Percentiles rank a stretch among this genome's conserved stretches.
Conservation (phyloP, 2,797 vertebrate species). For the Sebastes matsubarae region DNA sequence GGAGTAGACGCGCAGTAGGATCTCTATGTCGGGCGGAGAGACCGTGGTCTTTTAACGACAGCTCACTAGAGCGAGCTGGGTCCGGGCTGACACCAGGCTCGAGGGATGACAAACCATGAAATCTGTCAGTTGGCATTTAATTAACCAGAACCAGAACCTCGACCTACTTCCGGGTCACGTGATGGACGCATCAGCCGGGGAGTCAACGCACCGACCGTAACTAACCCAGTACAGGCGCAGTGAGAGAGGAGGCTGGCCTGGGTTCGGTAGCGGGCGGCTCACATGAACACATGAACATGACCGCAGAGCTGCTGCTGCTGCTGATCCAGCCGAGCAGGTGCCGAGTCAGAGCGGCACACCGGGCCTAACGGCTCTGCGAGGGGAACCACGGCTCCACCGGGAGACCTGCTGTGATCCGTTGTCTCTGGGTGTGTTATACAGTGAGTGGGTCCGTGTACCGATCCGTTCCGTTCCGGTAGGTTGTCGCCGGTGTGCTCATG, state of each 20-base stretch:
- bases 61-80: neutral
- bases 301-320: constrained; percentile 1
- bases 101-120: neutral
- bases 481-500: neutral
- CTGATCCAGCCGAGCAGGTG: constrained; percentile 5
- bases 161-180: constrained; percentile 20
- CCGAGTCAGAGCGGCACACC: neutral
- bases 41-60: neutral
- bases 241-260: neutral
- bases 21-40: rapidly evolving
- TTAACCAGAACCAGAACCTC: no score
- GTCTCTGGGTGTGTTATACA: neutral
- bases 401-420: no score
- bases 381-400: neutral
- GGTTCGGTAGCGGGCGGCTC: constrained; percentile 12
- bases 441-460: neutral
- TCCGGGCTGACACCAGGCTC: no score
- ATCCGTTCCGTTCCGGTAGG: neutral
- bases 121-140: neutral
- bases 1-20: neutral
- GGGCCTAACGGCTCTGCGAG: neutral
- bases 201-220: neutral
- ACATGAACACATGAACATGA: constrained; percentile 19
- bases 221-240: neutral
- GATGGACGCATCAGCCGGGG: neutral